These are phyloP conservation scores for Oncorhynchus gorbuscha DNA, from an alignment of 2,113 vertebrate genomes.

Conservation along the genomic window DNA sequence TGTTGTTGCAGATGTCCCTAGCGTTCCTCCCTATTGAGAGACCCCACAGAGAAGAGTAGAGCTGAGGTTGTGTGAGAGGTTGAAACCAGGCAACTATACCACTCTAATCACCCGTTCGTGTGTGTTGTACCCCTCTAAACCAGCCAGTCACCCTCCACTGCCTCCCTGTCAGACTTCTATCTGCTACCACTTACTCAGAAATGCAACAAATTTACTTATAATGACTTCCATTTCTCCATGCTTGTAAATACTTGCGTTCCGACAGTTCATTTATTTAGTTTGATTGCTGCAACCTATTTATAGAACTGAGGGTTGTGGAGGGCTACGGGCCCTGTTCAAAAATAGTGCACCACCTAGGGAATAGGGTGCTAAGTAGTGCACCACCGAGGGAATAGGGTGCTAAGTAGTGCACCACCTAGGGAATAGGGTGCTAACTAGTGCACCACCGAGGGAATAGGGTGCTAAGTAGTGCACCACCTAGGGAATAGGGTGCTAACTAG, in stretches of 20 bases:
- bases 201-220: conserved; percentile 76
- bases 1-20: conserved; percentile 49
- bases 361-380: no score
- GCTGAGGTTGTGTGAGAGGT: conserved; percentile 31
- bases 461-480: no score
- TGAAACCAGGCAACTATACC: conserved; percentile 24
- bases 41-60: conserved; percentile 45
- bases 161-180: conserved; percentile 59
- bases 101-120: no score
- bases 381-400: no score
- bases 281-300: conserved; percentile 77
- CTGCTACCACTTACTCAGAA: conserved; percentile 83
- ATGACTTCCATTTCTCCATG: conserved; percentile 72
- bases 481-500: no score
- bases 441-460: no score
- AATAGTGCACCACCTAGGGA: no score
- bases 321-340: not conserved
- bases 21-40: conserved; percentile 50
- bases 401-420: no score
- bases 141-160: conserved; percentile 59
- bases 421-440: no score
- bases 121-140: conserved; percentile 42
- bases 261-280: conserved; percentile 83
- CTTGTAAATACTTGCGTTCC: conserved; percentile 75
- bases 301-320: conserved; percentile 49